Evolutionary conservation across 2,797 vertebrate genomes (phyloP).

Genomic region (Mastacembelus armatus): DNA sequence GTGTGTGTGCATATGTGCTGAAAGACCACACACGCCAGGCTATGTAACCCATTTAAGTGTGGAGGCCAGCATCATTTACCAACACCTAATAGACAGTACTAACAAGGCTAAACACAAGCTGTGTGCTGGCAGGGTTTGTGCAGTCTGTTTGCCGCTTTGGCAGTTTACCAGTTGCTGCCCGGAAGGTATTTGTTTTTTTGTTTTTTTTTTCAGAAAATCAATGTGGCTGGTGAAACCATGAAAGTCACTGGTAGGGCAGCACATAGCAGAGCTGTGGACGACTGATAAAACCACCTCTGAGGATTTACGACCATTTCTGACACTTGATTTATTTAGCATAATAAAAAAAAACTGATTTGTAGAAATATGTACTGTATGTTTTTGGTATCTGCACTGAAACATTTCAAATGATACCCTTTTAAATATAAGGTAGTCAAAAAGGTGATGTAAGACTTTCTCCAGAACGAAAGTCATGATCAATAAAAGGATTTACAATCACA

Average conservation of each 20-base stretch:
- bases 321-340: background rate
- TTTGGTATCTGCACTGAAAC: background rate
- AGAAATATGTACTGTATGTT: background rate
- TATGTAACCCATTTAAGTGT: background rate
- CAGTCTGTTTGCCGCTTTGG: slow-evolving; percentile 25
- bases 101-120: background rate
- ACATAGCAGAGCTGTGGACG: background rate
- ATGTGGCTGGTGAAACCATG: slow-evolving; percentile 7
- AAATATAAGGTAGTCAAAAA: background rate
- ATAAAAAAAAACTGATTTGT: background rate
- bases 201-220: slow-evolving; percentile 30
- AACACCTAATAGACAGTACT: background rate
- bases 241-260: background rate
- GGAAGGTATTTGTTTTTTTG: slow-evolving; percentile 19
- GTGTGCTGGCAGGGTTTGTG: slow-evolving; percentile 4
- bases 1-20: background rate
- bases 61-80: slow-evolving; percentile 4
- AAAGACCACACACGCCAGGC: slow-evolving; percentile 12
- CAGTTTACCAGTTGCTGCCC: background rate
- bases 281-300: background rate
- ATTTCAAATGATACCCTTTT: background rate
- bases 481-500: background rate
- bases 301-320: background rate
- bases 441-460: background rate
- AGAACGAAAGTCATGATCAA: background rate